Evolutionary conservation across 2,797 vertebrate genomes (phyloP).

Genomic region (Chelmon rostratus): DNA sequence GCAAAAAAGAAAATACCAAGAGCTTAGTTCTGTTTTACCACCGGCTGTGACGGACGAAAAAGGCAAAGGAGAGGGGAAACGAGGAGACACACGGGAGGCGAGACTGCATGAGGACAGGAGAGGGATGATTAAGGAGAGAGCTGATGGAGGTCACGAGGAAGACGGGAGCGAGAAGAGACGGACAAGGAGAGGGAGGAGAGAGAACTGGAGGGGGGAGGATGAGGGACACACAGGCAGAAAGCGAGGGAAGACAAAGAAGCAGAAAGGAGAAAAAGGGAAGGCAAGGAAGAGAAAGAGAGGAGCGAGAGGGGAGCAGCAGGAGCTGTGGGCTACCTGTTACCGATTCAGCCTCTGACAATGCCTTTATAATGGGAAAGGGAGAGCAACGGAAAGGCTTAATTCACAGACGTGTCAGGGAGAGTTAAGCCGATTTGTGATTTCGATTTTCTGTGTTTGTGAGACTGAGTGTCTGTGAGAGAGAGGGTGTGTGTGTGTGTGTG

Average conservation of each 20-base stretch:
- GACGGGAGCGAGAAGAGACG: conserved; percentile 24
- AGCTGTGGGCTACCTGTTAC: conserved; percentile 80
- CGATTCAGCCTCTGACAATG: conserved; percentile 80
- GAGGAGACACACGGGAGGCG: conserved; percentile 34
- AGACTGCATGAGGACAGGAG: conserved; percentile 47
- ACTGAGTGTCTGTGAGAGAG: conserved; percentile 76
- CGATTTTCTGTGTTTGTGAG: conserved; percentile 83
- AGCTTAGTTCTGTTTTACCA: conserved; percentile 8
- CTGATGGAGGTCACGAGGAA: conserved; percentile 66
- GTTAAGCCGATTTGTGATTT: conserved; percentile 87
- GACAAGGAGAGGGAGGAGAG: conserved; percentile 17
- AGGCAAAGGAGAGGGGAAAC: conserved; percentile 12
- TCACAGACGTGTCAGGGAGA: conserved; percentile 84
- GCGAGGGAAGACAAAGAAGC: conserved; percentile 38
- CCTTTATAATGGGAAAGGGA: conserved; percentile 82
- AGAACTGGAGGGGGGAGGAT: conserved; percentile 37
- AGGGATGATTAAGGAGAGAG: conserved; percentile 66
- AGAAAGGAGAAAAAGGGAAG: background rate
- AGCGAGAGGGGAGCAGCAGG: conserved; percentile 55
- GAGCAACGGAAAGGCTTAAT: conserved; percentile 83
- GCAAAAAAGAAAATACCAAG: conserved; percentile 26
- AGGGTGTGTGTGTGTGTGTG: conserved; percentile 39
- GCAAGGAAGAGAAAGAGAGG: conserved; percentile 23
- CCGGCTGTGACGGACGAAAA: conserved; percentile 35
- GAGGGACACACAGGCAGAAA: conserved; percentile 27